Conservation (phyloP, 1,140 invertebrate genomes). For the Sinonovacula constricta region DNA sequence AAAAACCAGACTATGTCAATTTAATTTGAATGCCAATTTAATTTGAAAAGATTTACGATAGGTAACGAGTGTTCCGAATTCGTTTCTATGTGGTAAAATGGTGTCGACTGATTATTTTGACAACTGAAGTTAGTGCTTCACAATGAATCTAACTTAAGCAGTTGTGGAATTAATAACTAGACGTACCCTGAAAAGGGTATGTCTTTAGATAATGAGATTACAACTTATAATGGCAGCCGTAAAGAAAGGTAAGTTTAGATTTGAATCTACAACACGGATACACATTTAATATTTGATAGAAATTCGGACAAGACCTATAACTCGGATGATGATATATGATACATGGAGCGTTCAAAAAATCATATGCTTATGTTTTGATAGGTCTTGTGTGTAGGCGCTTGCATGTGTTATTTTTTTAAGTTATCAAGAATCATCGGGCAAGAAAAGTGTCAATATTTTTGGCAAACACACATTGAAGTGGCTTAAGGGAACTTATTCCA, state of each 20-base stretch:
- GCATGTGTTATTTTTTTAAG: too few species aligned
- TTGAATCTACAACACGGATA: constrained; percentile 2
- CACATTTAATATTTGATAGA: background rate
- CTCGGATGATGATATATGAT: background rate
- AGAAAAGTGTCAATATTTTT: too few species aligned
- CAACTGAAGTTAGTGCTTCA: constrained; percentile 33
- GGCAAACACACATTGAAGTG: too few species aligned
- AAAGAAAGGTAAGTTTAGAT: constrained; percentile 41
- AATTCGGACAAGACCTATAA: background rate
- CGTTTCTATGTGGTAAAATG: too few species aligned
- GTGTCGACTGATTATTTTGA: too few species aligned
- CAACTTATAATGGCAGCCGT: constrained; percentile 48
- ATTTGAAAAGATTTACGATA: too few species aligned
- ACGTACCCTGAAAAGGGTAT: constrained; percentile 33
- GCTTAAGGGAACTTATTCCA: too few species aligned
- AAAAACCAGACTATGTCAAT: too few species aligned
- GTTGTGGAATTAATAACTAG: background rate
- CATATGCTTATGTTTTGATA: background rate
- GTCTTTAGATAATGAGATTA: constrained; percentile 39
- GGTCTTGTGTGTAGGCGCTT: too few species aligned
- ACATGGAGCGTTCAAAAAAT: background rate
- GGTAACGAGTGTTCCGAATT: too few species aligned
- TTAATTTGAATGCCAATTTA: too few species aligned
- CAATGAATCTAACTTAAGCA: background rate
- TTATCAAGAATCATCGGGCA: too few species aligned